Evolutionary conservation across 2,113 vertebrate genomes (phyloP).

Genomic region (Macquaria ambigua): DNA sequence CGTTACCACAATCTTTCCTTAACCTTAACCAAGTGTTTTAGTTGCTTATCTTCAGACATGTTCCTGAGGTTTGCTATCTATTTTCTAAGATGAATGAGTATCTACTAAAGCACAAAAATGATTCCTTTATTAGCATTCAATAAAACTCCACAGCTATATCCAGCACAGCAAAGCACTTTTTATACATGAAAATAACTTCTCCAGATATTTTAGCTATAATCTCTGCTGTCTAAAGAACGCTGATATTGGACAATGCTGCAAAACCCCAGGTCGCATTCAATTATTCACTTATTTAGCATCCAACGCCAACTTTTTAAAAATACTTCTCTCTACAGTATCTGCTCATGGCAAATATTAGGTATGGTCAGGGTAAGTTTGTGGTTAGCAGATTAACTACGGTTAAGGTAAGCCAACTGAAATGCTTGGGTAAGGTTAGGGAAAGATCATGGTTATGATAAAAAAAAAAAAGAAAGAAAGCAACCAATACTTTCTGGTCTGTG

Average conservation of each 20-base stretch:
- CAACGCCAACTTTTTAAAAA: neutral
- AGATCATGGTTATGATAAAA: conserved; percentile 5
- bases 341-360: neutral
- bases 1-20: neutral
- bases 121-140: too few species aligned
- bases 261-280: conserved; percentile 1
- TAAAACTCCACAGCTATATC: too few species aligned
- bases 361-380: neutral
- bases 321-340: neutral
- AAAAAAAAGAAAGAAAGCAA: neutral
- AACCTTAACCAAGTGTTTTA: too few species aligned
- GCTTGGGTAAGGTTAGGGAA: neutral
- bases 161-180: too few species aligned
- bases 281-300: neutral
- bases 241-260: neutral
- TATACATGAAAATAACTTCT: too few species aligned
- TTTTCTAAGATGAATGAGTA: neutral
- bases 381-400: neutral
- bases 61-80: neutral
- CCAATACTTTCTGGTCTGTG: neutral
- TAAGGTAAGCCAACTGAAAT: conserved; percentile 22
- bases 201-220: neutral
- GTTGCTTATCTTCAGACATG: neutral
- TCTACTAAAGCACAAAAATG: neutral
- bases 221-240: neutral